These are phyloP conservation scores for Hipposideros armiger DNA, from an alignment of 2,113 vertebrate species.

Conservation along the genomic window DNA sequence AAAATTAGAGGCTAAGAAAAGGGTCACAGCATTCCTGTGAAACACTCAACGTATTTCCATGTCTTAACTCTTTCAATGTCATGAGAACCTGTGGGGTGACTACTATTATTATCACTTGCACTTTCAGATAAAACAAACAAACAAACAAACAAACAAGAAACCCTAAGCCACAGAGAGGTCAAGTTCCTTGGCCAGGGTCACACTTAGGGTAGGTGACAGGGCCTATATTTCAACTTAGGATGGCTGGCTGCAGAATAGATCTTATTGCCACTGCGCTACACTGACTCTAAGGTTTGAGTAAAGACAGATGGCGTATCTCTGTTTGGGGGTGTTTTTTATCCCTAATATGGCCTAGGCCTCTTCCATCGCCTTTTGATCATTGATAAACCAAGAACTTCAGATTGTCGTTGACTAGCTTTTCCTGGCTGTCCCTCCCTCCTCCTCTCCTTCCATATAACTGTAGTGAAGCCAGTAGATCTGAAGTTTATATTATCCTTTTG, in stretches of 20 bases:
- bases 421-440: background rate
- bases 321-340: constrained; percentile 10
- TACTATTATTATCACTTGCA: background rate
- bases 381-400: constrained; percentile 3
- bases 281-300: background rate
- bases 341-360: background rate
- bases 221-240: background rate
- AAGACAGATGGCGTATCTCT: background rate
- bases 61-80: background rate
- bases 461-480: background rate
- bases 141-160: background rate
- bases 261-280: background rate
- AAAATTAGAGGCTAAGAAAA: background rate
- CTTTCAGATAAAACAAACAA: background rate
- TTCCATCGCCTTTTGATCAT: background rate
- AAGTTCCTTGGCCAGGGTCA: background rate
- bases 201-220: background rate
- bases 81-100: background rate
- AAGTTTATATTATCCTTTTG: background rate
- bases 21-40: background rate
- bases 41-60: background rate
- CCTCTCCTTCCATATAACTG: background rate
- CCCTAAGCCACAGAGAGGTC: background rate
- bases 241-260: background rate
- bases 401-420: background rate